Percentiles rank a stretch among this genome's conserved stretches.
phyloP scores from a whole-genome alignment of 2,797 vertebrate species.

The Gobionotothen gibberifrons region DNA sequence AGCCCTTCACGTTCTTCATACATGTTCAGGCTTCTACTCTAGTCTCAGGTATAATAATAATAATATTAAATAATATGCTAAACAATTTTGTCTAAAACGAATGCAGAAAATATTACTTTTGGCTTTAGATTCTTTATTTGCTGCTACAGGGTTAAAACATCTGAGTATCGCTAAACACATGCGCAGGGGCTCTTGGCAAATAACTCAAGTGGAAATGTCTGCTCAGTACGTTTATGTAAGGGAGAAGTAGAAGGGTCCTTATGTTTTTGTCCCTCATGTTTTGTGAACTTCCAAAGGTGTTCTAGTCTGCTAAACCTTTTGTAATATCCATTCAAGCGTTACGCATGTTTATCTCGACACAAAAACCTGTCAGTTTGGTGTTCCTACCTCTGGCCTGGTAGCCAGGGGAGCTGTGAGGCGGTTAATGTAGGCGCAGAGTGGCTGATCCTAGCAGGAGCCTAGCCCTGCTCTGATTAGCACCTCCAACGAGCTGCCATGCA shows the following conservation, averaged over 20 bases:
- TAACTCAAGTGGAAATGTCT: constrained; percentile 57
- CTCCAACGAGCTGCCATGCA: constrained; percentile 90
- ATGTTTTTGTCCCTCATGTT: constrained; percentile 66
- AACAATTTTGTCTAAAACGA: constrained; percentile 15
- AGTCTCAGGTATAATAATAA: neutral
- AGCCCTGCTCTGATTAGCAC: constrained; percentile 93
- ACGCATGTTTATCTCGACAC: constrained; percentile 79
- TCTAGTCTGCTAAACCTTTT: constrained; percentile 78
- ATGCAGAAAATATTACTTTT: neutral
- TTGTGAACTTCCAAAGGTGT: constrained; percentile 74
- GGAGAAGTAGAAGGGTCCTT: constrained; percentile 46
- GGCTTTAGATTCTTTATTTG: constrained; percentile 14
- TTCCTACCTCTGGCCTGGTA: constrained; percentile 67
- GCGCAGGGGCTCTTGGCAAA: constrained; percentile 39
- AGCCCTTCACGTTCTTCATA: constrained; percentile 15
- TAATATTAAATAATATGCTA: constrained; percentile 3
- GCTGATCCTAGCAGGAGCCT: constrained; percentile 78
- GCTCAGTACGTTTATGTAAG: constrained; percentile 40
- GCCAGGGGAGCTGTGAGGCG: constrained; percentile 75
- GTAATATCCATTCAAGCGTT: constrained; percentile 71
- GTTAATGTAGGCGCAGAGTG: constrained; percentile 77
- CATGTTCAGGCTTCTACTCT: neutral
- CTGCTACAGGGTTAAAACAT: constrained; percentile 1
- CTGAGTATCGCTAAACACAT: constrained; percentile 27
- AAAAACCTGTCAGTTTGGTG: constrained; percentile 74